Percentiles rank a stretch among this genome's conserved stretches.
phyloP scores from a whole-genome alignment of 2,797 vertebrate species.

The Scolopax bukidnonensis region DNA sequence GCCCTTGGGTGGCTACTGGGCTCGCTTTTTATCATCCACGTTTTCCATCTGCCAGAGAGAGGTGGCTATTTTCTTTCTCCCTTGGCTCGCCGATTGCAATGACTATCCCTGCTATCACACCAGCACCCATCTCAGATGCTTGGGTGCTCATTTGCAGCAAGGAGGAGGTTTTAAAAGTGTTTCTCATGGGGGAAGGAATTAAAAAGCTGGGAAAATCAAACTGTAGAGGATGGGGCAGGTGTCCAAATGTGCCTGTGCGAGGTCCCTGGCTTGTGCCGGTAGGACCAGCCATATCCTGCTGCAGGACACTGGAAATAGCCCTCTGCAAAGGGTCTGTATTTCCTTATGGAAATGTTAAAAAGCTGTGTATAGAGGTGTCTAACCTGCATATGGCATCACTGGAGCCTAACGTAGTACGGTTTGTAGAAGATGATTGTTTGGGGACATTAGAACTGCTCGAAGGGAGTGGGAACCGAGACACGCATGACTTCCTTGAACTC shows the following conservation, averaged over 20 bases:
- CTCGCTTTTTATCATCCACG: not conserved
- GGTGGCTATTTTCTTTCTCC: not conserved
- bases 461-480: not conserved
- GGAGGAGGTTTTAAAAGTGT: not conserved
- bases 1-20: not conserved
- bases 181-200: not conserved
- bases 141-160: not conserved
- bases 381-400: not conserved
- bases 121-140: not conserved
- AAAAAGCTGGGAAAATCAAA: not conserved
- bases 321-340: not conserved
- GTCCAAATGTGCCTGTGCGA: not conserved
- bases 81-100: not conserved
- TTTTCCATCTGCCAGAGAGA: not conserved
- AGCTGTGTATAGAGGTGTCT: not conserved
- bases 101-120: not conserved
- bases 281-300: not conserved
- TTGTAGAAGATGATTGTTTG: not conserved
- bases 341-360: not conserved
- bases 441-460: not conserved
- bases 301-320: not conserved
- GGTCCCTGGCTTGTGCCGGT: not conserved
- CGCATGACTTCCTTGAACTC: constrained; percentile 62
- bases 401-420: not conserved
- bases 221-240: not conserved